phyloP scores from a whole-genome alignment of 2,888 invertebrate genomes.

The Drosophila anceps region DNA sequence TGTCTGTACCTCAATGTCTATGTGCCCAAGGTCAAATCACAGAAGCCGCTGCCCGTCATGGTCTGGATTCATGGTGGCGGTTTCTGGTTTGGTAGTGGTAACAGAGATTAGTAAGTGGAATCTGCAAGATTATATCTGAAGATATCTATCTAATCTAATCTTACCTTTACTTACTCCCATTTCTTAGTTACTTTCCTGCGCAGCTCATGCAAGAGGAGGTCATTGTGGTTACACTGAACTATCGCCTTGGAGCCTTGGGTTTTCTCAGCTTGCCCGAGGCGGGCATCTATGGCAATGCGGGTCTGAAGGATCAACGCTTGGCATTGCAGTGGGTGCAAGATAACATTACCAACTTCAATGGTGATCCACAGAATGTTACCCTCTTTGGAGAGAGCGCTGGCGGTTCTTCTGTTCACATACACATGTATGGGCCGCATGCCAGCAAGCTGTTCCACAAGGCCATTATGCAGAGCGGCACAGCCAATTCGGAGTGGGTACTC shows the following conservation, averaged over 20 bases:
- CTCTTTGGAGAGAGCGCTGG: constrained; percentile 85
- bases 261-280: constrained; percentile 82
- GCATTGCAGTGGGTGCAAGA: constrained; percentile 86
- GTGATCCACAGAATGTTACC: constrained; percentile 85
- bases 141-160: neutral
- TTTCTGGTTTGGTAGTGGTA: constrained; percentile 81
- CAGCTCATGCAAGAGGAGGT: constrained; percentile 83
- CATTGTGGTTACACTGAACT: constrained; percentile 83
- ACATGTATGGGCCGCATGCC: constrained; percentile 76
- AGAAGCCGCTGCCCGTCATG: constrained; percentile 80
- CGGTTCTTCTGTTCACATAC: constrained; percentile 80
- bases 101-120: constrained; percentile 77
- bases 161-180: neutral
- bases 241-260: constrained; percentile 83
- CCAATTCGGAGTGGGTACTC: constrained; percentile 83
- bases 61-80: constrained; percentile 85
- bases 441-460: constrained; percentile 83
- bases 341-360: constrained; percentile 85
- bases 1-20: constrained; percentile 84
- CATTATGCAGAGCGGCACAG: constrained; percentile 83
- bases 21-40: constrained; percentile 68
- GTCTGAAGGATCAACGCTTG: constrained; percentile 84
- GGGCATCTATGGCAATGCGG: constrained; percentile 83
- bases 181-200: constrained; percentile 78
- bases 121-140: accelerated